phyloP scores from a whole-genome alignment of 2,797 vertebrate species.

The Cottoperca gobio region DNA sequence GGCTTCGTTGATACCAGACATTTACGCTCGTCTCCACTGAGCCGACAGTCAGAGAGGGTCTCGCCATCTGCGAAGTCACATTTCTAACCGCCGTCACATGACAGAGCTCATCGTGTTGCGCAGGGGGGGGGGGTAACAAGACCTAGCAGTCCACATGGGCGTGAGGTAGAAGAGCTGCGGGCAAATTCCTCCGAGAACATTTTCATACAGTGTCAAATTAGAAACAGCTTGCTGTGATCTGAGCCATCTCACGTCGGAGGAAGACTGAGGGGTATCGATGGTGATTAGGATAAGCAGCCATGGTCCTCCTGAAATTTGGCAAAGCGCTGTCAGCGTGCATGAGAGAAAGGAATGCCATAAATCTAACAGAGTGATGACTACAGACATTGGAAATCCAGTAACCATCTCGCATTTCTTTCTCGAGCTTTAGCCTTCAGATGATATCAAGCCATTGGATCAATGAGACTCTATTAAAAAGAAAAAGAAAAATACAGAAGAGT shows the following conservation, averaged over 20 bases:
- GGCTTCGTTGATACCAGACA: conserved; percentile 31
- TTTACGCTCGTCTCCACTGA: conserved; percentile 25
- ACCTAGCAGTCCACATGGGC: conserved; percentile 33
- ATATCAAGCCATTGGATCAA: not conserved
- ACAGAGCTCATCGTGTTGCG: conserved; percentile 23
- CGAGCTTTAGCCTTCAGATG: conserved; percentile 10
- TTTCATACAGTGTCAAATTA: conserved; percentile 75
- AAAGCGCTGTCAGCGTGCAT: conserved; percentile 37
- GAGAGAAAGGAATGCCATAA: conserved; percentile 64
- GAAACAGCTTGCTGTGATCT: conserved; percentile 76
- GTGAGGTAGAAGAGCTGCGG: conserved; percentile 41
- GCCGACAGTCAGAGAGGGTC: conserved; percentile 23
- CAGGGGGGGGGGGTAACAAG: no score
- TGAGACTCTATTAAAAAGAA: not conserved
- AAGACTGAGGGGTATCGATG: conserved; percentile 64
- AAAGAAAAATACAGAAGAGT: not conserved
- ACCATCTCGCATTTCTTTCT: conserved; percentile 39
- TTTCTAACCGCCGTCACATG: conserved; percentile 44
- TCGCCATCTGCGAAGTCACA: conserved; percentile 19
- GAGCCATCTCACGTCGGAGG: conserved; percentile 59
- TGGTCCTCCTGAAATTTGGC: conserved; percentile 65
- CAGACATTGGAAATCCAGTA: conserved; percentile 67
- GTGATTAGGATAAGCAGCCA: conserved; percentile 72
- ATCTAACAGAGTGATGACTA: conserved; percentile 71
- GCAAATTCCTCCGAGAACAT: conserved; percentile 61